Evolutionary conservation across 2,888 invertebrate genomes (phyloP), one percentile per base, ranked within the genome.

Genomic region (Zaprionus obscuricornis): DNA sequence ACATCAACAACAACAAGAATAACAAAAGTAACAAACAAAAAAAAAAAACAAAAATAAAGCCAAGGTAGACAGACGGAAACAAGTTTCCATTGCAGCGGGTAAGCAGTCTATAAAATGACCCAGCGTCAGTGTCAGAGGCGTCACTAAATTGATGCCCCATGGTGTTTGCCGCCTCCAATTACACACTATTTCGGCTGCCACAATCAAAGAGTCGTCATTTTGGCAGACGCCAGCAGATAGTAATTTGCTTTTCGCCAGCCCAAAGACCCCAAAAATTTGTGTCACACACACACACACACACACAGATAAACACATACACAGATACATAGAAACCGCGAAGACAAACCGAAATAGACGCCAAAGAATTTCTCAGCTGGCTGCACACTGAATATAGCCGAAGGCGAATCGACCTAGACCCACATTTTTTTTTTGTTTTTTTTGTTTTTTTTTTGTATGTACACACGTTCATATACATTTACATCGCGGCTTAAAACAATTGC

Each of bases 11-110:
- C 42, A 66, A 45, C 54, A 37, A 37, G 36, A 36, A 57, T 46
- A 31, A 54, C 55, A 65, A 65, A 34, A 63, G 56, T 63, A 56
- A 64, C 65, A 43, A 46, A 58, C 54, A 54, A 34, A 29, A 52
- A 47, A 46, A 39, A 37, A 36, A 37, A 68, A 58, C 47, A 57
- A 68, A 73, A 84, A 77, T 67, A 84, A 79, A 79, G 74, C 78
- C 78, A 79, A 79, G 78, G 78, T 79, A 63, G 66, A 66, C 82
- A 69, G 77, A 66, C 82, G 74, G 77, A 81, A 84, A 84, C 84
- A 45, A 66, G 84, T 81, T 84, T 66, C 37, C 31, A 64, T 20
- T 39, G n/a, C 17, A 20, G 47, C 24, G 46, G 62, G 40, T 18
- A 37, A 5, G n/a, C n/a, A n/a, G 33, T 40, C 22, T 26, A 14